Evolutionary conservation across 2,797 vertebrate species (phyloP).

Genomic region (Ctenopoma multispine): DNA sequence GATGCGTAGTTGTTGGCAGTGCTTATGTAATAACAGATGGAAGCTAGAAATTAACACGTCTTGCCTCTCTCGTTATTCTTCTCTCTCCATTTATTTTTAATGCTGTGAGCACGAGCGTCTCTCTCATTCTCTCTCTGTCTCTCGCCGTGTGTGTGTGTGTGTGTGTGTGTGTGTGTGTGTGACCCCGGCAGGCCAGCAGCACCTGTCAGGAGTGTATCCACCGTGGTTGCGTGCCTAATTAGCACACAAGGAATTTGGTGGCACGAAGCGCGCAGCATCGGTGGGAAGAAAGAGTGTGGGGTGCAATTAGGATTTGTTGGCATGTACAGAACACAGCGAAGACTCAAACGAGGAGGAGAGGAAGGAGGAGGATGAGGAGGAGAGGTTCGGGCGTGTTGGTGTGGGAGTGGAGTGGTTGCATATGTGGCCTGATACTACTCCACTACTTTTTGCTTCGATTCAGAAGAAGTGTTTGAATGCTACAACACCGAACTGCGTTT

Average conservation of each 20-base stretch:
- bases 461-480: neutral
- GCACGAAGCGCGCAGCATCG: slow-evolving; percentile 70
- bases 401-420: slow-evolving; percentile 67
- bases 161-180: slow-evolving; percentile 71
- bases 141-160: slow-evolving; percentile 35
- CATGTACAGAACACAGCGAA: slow-evolving; percentile 67
- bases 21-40: slow-evolving; percentile 99
- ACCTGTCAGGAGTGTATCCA: slow-evolving; percentile 99
- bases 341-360: slow-evolving; percentile 62
- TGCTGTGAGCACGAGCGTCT: slow-evolving; percentile 85
- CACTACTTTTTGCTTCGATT: slow-evolving; percentile 26
- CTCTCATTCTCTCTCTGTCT: slow-evolving; percentile 47
- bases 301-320: slow-evolving; percentile 92
- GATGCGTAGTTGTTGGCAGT: slow-evolving; percentile 97
- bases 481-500: neutral
- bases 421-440: slow-evolving; percentile 53
- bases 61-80: slow-evolving; percentile 94
- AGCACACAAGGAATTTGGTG: slow-evolving; percentile 96
- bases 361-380: slow-evolving; percentile 37
- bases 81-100: slow-evolving; percentile 91
- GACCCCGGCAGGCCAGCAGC: slow-evolving; percentile 97
- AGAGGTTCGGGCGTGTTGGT: slow-evolving; percentile 60
- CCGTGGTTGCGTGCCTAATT: slow-evolving; percentile 97
- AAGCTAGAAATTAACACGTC: slow-evolving; percentile 99
- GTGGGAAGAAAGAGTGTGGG: slow-evolving; percentile 77